Conservation (phyloP, 2,113 vertebrate species). For the Suncus etruscus region DNA sequence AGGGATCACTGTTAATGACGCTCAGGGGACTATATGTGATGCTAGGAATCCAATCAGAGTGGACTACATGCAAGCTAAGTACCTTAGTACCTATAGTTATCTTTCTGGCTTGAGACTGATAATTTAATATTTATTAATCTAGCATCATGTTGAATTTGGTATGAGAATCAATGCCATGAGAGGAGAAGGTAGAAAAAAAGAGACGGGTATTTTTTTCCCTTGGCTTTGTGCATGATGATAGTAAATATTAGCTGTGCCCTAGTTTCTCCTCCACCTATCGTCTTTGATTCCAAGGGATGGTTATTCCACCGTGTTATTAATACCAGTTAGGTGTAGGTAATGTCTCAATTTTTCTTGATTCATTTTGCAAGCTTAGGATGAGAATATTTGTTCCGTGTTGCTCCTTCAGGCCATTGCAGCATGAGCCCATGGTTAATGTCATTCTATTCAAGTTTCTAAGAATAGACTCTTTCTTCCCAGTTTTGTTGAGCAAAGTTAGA, state of each 20-base stretch:
- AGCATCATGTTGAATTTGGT: not conserved
- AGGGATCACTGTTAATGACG: no score
- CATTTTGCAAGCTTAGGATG: not conserved
- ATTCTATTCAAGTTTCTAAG: not conserved
- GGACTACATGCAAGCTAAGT: no score
- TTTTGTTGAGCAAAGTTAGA: not conserved
- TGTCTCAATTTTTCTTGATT: not conserved
- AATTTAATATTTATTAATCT: not conserved
- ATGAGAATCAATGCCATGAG: not conserved
- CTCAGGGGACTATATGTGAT: no score
- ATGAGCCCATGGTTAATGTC: not conserved
- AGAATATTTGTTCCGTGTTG: fast-evolving
- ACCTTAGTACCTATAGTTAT: no score
- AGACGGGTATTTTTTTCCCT: not conserved
- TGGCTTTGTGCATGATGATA: fast-evolving
- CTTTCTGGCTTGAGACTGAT: not conserved
- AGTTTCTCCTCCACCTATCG: not conserved
- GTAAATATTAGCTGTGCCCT: fast-evolving
- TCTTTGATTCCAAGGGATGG: fast-evolving
- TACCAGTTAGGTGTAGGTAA: not conserved
- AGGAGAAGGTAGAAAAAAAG: not conserved
- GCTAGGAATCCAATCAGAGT: no score
- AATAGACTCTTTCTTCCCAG: not conserved
- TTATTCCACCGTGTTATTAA: no score
- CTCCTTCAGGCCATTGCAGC: fast-evolving